A percentile compares a stretch with the other conserved stretches of the same genome.
Evolutionary conservation across 2,888 invertebrate species (phyloP).

Genomic region (Brachypalpus laphriformis): DNA sequence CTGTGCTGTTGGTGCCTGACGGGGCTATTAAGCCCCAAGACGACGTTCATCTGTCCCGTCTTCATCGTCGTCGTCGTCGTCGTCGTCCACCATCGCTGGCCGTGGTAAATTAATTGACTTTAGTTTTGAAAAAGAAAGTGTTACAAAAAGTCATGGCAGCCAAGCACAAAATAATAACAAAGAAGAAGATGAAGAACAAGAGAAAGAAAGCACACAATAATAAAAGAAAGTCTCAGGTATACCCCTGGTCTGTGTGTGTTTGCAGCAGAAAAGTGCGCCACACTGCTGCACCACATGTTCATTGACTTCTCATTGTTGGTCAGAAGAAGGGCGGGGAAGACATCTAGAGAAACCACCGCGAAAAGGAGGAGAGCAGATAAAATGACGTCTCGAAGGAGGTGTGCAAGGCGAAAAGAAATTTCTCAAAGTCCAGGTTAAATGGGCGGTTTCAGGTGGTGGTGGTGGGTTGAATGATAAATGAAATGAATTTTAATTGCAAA

Average conservation of each 20-base stretch:
- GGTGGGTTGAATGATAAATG: constrained; percentile 65
- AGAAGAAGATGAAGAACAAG: constrained; percentile 23
- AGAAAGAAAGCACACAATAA: constrained; percentile 53
- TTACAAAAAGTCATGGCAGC: constrained; percentile 66
- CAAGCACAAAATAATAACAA: constrained; percentile 24
- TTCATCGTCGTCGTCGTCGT: not conserved
- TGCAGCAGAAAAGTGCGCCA: constrained; percentile 29
- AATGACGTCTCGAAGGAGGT: constrained; percentile 5
- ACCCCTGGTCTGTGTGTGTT: not conserved
- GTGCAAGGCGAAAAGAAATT: constrained; percentile 40
- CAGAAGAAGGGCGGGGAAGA: constrained; percentile 12
- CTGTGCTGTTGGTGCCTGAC: not conserved
- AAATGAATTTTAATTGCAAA: constrained; percentile 69
- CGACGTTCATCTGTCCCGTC: not conserved
- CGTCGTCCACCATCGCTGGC: constrained; percentile 11
- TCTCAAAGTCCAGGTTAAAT: constrained; percentile 56
- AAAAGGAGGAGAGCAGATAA: not conserved
- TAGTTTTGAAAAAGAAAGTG: constrained; percentile 71
- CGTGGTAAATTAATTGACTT: constrained; percentile 68
- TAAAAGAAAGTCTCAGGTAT: constrained; percentile 62
- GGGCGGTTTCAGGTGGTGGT: constrained; percentile 35
- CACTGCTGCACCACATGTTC: constrained; percentile 40
- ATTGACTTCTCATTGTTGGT: constrained; percentile 46
- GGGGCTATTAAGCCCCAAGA: constrained; percentile 49
- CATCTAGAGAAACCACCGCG: not conserved